These are phyloP conservation scores for Ypsolopha scabrella DNA, from an alignment of 2,888 invertebrate genomes.

Conservation along the genomic window DNA sequence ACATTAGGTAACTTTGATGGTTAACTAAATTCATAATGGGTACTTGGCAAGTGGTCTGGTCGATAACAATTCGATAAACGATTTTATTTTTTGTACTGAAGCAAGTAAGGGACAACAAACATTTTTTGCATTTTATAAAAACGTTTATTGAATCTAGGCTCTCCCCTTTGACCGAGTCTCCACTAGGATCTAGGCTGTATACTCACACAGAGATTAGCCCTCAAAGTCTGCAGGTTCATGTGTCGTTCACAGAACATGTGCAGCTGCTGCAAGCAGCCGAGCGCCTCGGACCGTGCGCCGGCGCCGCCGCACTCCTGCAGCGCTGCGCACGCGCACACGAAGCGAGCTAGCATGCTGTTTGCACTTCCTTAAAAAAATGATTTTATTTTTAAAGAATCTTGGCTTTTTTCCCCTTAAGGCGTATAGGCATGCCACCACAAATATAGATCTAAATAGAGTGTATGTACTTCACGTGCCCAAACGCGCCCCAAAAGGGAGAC, in stretches of 20 bases:
- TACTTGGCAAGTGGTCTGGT: no score
- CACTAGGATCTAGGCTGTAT: no score
- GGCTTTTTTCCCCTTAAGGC: not conserved
- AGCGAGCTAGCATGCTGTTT: constrained; percentile 62
- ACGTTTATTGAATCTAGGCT: not conserved
- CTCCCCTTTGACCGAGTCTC: not conserved
- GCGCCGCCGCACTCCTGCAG: constrained; percentile 92
- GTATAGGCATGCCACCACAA: no score
- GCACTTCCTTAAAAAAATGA: constrained; percentile 29
- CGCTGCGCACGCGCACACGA: constrained; percentile 93
- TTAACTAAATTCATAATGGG: no score
- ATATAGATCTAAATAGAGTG: no score
- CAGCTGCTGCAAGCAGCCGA: constrained; percentile 95
- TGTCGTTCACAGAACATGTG: constrained; percentile 97
- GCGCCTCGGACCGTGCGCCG: constrained; percentile 94
- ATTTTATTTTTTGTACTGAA: no score
- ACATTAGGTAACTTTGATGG: no score
- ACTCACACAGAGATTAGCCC: not conserved
- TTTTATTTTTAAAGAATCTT: not conserved
- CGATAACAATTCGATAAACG: no score
- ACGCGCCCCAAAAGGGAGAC: no score
- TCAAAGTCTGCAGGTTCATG: constrained; percentile 71
- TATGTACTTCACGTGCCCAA: no score
- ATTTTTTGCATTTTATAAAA: no score
- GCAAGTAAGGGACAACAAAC: no score